These are phyloP conservation scores for Brachycybe producta DNA, from an alignment of 2,888 invertebrate species.

Conservation along the genomic window DNA sequence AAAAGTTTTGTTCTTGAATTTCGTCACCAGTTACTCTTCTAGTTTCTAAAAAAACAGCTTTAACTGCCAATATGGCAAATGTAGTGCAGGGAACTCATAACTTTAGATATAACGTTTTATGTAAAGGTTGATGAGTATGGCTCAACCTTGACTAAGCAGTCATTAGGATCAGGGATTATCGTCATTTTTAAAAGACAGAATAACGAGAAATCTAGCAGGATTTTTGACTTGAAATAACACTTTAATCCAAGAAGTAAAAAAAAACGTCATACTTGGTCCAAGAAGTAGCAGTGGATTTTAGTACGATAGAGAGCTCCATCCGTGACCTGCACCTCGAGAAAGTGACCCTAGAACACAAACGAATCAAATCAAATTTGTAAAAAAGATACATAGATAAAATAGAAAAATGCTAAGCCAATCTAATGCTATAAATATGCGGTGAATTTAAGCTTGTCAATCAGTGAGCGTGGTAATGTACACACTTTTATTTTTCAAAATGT, in stretches of 20 bases:
- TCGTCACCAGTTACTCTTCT: no score
- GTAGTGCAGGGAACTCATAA: no score
- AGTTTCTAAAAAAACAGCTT: no score
- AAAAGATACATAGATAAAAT: neutral
- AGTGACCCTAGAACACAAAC: conserved; percentile 58
- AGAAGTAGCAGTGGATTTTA: conserved; percentile 89
- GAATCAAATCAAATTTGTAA: neutral
- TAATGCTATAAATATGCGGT: neutral
- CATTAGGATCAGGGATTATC: no score
- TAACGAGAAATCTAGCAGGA: neutral
- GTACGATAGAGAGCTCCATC: conserved; percentile 88
- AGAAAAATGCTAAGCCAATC: neutral
- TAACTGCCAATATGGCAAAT: no score
- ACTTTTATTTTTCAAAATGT: neutral
- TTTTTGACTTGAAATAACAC: neutral
- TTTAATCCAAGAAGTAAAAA: neutral
- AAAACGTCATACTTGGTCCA: conserved; percentile 45
- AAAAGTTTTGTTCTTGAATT: no score
- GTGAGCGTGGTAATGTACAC: no score
- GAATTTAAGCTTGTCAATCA: neutral
- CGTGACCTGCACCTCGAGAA: conserved; percentile 90
- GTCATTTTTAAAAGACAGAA: neutral
- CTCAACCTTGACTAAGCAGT: no score
- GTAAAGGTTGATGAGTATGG: neutral
- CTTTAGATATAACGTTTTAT: no score